A percentile compares a stretch with the other conserved stretches of the same genome.
phyloP scores from a whole-genome alignment of 2,888 invertebrate species.

The Heliconius cydno region DNA sequence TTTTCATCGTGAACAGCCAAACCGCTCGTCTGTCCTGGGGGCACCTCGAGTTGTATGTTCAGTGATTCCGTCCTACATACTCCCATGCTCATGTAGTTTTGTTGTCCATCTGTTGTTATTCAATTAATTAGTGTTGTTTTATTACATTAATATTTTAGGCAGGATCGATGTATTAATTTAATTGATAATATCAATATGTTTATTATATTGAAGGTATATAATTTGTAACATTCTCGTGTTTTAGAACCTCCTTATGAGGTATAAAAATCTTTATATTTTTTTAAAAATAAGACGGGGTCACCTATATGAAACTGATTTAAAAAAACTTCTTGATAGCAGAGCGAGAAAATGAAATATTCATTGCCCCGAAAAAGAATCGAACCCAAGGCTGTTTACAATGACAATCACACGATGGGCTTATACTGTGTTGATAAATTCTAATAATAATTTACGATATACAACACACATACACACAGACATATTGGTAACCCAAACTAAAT shows the following conservation, averaged over 20 bases:
- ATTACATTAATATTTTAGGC: not conserved
- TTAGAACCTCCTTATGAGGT: no score
- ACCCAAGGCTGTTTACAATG: no score
- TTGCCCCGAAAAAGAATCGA: no score
- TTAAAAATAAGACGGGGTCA: no score
- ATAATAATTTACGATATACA: not conserved
- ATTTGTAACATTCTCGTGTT: no score
- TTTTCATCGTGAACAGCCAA: conserved; percentile 75
- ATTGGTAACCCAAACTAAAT: conserved; percentile 43
- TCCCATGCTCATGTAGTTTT: conserved; percentile 76
- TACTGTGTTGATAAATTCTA: not conserved
- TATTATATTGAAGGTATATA: no score
- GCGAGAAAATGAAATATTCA: no score
- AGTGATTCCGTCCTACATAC: conserved; percentile 76
- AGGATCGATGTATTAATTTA: not conserved
- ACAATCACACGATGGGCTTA: not conserved
- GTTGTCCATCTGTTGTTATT: conserved; percentile 63
- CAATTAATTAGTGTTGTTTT: conserved; percentile 7
- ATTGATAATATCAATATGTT: not conserved
- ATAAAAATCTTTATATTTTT: no score
- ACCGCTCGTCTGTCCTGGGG: conserved; percentile 76
- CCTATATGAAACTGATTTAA: no score
- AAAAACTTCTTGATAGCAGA: no score
- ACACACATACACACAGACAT: conserved; percentile 1
- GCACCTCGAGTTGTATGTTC: conserved; percentile 76